phyloP scores from a whole-genome alignment of 1,140 invertebrate species.

The Catajapyx aquilonaris region DNA sequence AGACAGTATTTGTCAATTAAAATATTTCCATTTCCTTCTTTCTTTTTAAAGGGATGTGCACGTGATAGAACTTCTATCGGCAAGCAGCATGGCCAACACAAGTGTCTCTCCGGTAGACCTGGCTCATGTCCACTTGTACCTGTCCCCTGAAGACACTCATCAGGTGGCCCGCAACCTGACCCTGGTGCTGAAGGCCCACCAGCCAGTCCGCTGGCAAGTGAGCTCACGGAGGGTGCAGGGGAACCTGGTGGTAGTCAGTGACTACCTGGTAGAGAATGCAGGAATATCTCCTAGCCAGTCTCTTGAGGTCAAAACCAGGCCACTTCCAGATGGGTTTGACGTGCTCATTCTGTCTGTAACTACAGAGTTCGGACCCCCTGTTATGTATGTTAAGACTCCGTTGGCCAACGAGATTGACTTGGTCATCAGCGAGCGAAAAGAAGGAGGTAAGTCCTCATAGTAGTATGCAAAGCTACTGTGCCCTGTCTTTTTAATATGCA shows the following conservation, averaged over 20 bases:
- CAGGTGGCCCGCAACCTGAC: conserved; percentile 5
- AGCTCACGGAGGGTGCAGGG: conserved; percentile 2
- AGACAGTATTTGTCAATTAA: too few relatives aligned
- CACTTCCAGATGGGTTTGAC: conserved; percentile 5
- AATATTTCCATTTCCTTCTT: too few relatives aligned
- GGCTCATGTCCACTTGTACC: too few relatives aligned
- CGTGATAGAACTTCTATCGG: too few relatives aligned
- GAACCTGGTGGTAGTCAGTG: conserved; percentile 4
- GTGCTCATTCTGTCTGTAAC: conserved; percentile 7
- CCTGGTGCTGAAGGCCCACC: conserved; percentile 6
- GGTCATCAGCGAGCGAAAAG: neutral
- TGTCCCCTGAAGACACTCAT: too few relatives aligned
- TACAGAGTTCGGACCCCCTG: conserved; percentile 7
- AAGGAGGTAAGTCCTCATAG: neutral
- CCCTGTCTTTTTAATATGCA: too few relatives aligned
- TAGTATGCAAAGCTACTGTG: too few relatives aligned
- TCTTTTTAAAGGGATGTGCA: too few relatives aligned
- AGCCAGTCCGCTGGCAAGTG: conserved; percentile 6
- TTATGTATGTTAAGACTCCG: conserved; percentile 7
- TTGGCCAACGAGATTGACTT: conserved; percentile 4
- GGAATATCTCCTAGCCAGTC: conserved; percentile 7
- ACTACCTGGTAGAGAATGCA: conserved; percentile 4
- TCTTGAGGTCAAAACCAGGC: conserved; percentile 6
- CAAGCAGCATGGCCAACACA: too few relatives aligned
- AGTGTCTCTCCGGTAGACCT: too few relatives aligned